These are phyloP conservation scores for Ganaspis brasiliensis DNA, from an alignment of 2,888 invertebrate species.

Conservation along the genomic window DNA sequence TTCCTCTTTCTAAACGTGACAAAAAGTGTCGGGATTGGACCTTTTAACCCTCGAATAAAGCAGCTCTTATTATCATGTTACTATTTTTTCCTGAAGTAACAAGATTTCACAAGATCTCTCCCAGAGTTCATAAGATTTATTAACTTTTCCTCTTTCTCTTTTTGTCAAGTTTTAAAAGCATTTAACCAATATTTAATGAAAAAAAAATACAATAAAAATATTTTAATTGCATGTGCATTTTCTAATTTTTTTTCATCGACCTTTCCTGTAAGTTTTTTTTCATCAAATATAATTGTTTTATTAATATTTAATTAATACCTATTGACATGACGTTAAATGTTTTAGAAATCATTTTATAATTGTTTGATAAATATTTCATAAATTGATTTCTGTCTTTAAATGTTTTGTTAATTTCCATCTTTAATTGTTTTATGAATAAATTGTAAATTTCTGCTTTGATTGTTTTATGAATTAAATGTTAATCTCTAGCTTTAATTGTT, in stretches of 20 bases:
- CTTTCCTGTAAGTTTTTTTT: slow-evolving; percentile 4
- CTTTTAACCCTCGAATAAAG: not conserved
- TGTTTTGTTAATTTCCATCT: too few species aligned
- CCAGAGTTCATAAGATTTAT: not conserved
- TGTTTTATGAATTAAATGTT: too few species aligned
- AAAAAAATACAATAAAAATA: not conserved
- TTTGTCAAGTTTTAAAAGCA: not conserved
- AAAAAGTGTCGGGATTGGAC: not conserved
- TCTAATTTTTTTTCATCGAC: not conserved
- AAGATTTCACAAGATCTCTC: not conserved
- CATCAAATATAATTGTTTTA: not conserved
- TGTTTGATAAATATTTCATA: too few species aligned
- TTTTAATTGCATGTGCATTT: not conserved
- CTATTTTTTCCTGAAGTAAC: not conserved
- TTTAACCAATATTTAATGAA: not conserved
- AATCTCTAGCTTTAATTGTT: too few species aligned
- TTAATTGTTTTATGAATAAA: too few species aligned
- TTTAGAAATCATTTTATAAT: too few species aligned
- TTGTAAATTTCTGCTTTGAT: too few species aligned
- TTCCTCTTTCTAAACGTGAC: not conserved
- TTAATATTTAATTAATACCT: not conserved
- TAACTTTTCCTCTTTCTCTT: not conserved
- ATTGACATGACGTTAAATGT: too few species aligned
- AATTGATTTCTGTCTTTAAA: too few species aligned
- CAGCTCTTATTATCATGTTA: not conserved